These are phyloP conservation scores for Lasioglossum lativentre DNA, from an alignment of 2,888 invertebrate species.

Conservation along the genomic window DNA sequence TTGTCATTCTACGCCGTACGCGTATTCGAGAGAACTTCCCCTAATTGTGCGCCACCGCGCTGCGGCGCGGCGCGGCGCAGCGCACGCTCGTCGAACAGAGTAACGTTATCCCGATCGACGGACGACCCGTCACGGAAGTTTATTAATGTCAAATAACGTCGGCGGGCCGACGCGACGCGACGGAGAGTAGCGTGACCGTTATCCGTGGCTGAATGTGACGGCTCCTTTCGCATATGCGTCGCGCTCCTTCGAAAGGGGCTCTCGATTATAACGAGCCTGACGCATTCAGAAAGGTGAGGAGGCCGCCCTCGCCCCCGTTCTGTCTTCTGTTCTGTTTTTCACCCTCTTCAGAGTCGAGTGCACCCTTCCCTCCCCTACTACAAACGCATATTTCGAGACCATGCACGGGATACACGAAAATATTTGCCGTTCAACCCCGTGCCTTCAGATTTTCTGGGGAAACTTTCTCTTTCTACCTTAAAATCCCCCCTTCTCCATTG, in stretches of 20 bases:
- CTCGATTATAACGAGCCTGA: constrained; percentile 54
- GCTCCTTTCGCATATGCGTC: constrained; percentile 28
- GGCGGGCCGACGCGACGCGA: constrained; percentile 3
- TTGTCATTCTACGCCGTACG: constrained; percentile 32
- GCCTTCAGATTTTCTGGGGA: not conserved
- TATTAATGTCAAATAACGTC: constrained; percentile 54
- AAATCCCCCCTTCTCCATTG: not conserved
- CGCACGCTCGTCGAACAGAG: constrained; percentile 38
- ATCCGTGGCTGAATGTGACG: constrained; percentile 38
- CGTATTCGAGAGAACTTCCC: constrained; percentile 26
- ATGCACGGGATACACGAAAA: not conserved
- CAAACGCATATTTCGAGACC: constrained; percentile 16
- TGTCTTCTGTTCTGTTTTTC: constrained; percentile 16
- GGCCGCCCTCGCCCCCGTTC: constrained; percentile 1
- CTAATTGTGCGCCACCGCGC: constrained; percentile 44
- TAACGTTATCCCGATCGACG: constrained; percentile 40
- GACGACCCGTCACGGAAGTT: constrained; percentile 27
- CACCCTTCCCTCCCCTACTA: not conserved
- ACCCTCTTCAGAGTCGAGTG: constrained; percentile 19
- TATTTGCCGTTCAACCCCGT: not conserved
- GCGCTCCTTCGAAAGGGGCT: constrained; percentile 41
- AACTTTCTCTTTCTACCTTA: not conserved
- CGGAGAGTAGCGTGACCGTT: constrained; percentile 29
- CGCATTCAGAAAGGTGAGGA: constrained; percentile 46
- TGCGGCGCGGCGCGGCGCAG: constrained; percentile 12